These are phyloP conservation scores for Muscidifurax raptorellus DNA, from an alignment of 1,140 invertebrate genomes.

Conservation along the genomic window DNA sequence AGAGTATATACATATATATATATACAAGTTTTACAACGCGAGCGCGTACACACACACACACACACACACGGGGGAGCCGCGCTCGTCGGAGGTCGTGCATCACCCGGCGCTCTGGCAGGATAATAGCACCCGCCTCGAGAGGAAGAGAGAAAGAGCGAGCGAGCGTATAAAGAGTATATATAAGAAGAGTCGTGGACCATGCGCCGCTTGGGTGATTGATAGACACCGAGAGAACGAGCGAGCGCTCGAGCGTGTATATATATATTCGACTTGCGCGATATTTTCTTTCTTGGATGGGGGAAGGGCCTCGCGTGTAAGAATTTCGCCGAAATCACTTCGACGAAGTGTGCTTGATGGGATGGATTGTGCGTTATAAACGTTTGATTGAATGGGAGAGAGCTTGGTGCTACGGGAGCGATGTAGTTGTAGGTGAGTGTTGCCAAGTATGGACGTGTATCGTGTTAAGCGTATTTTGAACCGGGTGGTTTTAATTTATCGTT, in stretches of 20 bases:
- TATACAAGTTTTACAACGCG: conserved; percentile 34
- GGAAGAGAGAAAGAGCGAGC: conserved; percentile 18
- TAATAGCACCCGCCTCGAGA: conserved; percentile 67
- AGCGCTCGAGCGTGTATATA: conserved; percentile 6
- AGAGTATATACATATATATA: neutral
- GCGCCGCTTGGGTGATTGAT: conserved; percentile 68
- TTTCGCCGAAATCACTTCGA: conserved; percentile 36
- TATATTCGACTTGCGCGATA: conserved; percentile 1
- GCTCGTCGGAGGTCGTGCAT: conserved; percentile 69
- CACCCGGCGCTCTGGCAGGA: conserved; percentile 70
- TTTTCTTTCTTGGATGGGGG: neutral
- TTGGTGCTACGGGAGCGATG: no score
- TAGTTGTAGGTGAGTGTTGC: no score
- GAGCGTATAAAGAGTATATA: conserved; percentile 8
- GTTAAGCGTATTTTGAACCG: no score
- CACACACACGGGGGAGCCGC: neutral
- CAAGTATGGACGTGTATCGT: no score
- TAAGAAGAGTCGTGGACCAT: conserved; percentile 65
- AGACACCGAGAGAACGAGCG: conserved; percentile 62
- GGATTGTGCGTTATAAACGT: neutral
- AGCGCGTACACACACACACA: neutral
- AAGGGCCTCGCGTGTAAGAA: conserved; percentile 22
- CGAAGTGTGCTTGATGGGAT: neutral
- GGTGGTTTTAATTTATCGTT: no score
- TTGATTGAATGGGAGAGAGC: neutral